Conservation (phyloP, 2,113 vertebrate genomes). For the Bothrops jararaca region DNA sequence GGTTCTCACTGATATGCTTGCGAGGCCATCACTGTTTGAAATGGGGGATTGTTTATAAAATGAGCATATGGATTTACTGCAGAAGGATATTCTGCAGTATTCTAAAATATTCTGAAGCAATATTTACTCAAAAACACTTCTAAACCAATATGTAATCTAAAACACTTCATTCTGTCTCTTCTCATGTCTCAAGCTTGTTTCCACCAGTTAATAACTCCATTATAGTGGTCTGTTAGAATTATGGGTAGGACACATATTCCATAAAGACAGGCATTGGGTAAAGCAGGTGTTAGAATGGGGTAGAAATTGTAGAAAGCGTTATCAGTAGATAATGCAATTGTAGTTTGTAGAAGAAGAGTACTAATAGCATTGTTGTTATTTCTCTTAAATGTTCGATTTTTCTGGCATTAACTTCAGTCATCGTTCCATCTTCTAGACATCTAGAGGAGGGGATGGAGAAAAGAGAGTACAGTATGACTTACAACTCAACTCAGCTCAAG, state of each 20-base stretch:
- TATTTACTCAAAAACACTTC: conserved; percentile 39
- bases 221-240: background rate
- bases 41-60: conserved; percentile 17
- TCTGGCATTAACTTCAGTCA: background rate
- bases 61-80: conserved; percentile 6
- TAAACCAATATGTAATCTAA: conserved; percentile 41
- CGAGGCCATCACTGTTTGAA: background rate
- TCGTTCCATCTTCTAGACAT: no score
- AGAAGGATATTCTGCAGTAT: conserved; percentile 19
- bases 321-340: background rate
- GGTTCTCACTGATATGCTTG: background rate
- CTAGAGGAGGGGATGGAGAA: background rate
- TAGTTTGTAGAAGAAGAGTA: background rate
- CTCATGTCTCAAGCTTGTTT: conserved; percentile 10
- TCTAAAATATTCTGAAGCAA: background rate
- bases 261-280: background rate
- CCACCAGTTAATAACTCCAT: conserved; percentile 10
- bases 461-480: background rate
- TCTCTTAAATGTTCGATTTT: background rate
- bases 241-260: background rate
- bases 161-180: conserved; percentile 1
- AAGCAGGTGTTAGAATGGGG: background rate
- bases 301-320: background rate
- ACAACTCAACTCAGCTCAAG: background rate
- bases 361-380: background rate